Base-by-base conservation (phyloP, 2,888 invertebrate species). In the Hirudinaria manillensis region DNA sequence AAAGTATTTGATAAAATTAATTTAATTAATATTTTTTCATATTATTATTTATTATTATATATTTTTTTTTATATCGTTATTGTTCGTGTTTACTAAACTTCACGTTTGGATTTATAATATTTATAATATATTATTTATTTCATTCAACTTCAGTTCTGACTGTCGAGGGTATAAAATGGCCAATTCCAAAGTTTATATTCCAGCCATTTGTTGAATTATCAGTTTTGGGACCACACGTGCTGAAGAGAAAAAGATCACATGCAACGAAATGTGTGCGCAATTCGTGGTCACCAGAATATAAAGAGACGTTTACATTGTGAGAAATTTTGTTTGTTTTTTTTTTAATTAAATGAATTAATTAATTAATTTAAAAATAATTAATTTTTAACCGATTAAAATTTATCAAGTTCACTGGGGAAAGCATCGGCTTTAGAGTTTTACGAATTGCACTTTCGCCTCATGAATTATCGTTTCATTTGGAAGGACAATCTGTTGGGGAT, bases 221-320 rank as follows among this genome's bases (percentile, higher is more conserved):
- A 86, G 89, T 99, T 76, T 96, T 99, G 82, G 99, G 99, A 70
- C 99, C 99, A 2, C 93, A 97, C 85, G 88, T 99, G 76, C 92
- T 94, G 70, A 97, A 98, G 84, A 98, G 96, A 88, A 98, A 97
- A 86, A 89, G 99, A 80, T 97, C 96, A 87, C 93, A 93, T 84
- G 94, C 96, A 51, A 99, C 99, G 34, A 99, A 99, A 87, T 94
- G 97, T 13, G 98, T 98, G 87, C 92, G 93, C 81, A 96, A 96
- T 86, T 95, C 94, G 86, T 95, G 95, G 95, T 95, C 96, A 78
- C 99, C 99, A 0, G 99, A 97, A 86, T 99, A 93, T 88, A 98
- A 98, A 87, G 99, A 99, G 87, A 95, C 94, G 38, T 98, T 98
- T 87, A 93, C 95, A 85, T 99, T 99, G 98, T 99, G 88, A 93